These are phyloP conservation scores for Rhinogobius similis DNA, from an alignment of 2,113 vertebrate genomes.

Conservation along the genomic window DNA sequence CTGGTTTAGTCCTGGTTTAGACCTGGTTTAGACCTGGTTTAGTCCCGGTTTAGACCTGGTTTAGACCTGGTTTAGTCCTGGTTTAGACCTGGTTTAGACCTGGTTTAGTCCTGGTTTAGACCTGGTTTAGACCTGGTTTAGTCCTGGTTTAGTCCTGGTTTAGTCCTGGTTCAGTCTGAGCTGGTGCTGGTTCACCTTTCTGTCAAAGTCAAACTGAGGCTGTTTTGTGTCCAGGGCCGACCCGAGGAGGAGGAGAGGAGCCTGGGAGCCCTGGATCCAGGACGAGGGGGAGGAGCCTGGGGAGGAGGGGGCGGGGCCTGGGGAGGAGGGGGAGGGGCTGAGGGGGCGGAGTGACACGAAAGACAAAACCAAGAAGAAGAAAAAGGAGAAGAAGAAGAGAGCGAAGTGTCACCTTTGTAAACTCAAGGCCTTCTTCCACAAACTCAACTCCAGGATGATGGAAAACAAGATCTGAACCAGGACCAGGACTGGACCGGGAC, in stretches of 20 bases:
- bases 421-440: constrained; percentile 87
- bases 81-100: too few relatives aligned
- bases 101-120: too few relatives aligned
- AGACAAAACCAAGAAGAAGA: constrained; percentile 58
- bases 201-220: not conserved
- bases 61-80: too few relatives aligned
- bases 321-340: constrained; percentile 73
- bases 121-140: too few relatives aligned
- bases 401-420: constrained; percentile 83
- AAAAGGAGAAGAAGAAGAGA: constrained; percentile 76
- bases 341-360: constrained; percentile 68
- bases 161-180: too few relatives aligned
- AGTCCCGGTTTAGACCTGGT: too few relatives aligned
- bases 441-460: constrained; percentile 90
- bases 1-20: too few relatives aligned
- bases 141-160: too few relatives aligned
- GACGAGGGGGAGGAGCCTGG: constrained; percentile 73
- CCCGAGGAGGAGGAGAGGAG: constrained; percentile 81
- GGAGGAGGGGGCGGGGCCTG: constrained; percentile 68
- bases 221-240: constrained; percentile 74
- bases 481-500: not conserved
- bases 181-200: too few relatives aligned
- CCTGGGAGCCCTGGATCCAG: constrained; percentile 91
- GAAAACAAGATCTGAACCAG: constrained; percentile 84
- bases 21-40: too few relatives aligned